phyloP scores from a whole-genome alignment of 2,888 invertebrate genomes.

The Cynaeus angustus region DNA sequence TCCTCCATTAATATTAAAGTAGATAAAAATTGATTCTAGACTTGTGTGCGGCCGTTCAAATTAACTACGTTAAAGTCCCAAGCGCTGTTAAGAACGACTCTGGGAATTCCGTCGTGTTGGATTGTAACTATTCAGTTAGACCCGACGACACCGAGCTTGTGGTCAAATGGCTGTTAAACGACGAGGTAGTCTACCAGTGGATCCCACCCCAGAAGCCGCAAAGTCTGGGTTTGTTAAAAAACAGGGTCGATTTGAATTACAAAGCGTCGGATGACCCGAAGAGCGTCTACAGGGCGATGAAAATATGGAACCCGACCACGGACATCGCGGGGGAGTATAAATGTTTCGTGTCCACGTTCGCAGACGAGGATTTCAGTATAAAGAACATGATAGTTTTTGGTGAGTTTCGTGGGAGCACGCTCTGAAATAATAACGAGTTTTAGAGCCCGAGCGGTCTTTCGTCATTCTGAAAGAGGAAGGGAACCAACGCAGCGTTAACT shows the following conservation, averaged over 20 bases:
- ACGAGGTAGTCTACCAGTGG: slow-evolving; percentile 87
- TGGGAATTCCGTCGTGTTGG: slow-evolving; percentile 75
- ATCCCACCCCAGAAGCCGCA: slow-evolving; percentile 80
- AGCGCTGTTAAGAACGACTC: slow-evolving; percentile 68
- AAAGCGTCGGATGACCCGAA: slow-evolving; percentile 79
- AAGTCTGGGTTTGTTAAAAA: slow-evolving; percentile 75
- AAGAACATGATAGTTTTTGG: slow-evolving; percentile 81
- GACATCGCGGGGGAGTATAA: slow-evolving; percentile 84
- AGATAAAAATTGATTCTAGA: slow-evolving; percentile 7
- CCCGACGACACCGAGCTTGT: slow-evolving; percentile 80
- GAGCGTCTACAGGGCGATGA: slow-evolving; percentile 81
- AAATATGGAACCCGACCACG: slow-evolving; percentile 79
- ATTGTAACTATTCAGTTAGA: slow-evolving; percentile 81
- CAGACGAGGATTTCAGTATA: slow-evolving; percentile 79
- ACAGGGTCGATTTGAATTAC: slow-evolving; percentile 78
- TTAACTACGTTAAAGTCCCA: slow-evolving; percentile 70
- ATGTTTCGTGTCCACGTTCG: slow-evolving; percentile 81
- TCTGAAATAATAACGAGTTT: neutral
- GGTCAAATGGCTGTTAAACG: slow-evolving; percentile 84
- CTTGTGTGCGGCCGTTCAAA: slow-evolving; percentile 61
- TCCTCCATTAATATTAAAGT: neutral
- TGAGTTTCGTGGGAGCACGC: slow-evolving; percentile 65
- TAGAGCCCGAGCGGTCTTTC: slow-evolving; percentile 68
- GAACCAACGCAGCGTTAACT: slow-evolving; percentile 68
- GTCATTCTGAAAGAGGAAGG: slow-evolving; percentile 60